Base-by-base conservation (phyloP, 2,797 vertebrate species). In the Hapalemur alaotrensis region DNA sequence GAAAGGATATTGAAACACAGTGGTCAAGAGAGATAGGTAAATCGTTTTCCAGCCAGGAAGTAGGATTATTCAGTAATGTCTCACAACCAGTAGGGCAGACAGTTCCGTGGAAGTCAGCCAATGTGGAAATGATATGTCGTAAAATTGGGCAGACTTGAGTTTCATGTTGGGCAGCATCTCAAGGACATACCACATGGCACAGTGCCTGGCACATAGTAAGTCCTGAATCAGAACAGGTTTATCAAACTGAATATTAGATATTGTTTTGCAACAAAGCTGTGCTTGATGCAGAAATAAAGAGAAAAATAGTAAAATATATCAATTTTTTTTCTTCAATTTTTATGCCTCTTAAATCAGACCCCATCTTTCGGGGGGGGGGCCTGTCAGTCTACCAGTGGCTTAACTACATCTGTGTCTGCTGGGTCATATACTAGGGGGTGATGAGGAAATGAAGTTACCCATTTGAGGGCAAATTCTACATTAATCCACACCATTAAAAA, bases 141-240 rank as follows among this genome's bases (percentile, higher is more conserved):
- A 57, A 87, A 48, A 10, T 4, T 0, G 15, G 32, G 30, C n/a
- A 13, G 2, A n/a, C 69, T 48, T 2, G 2, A 32, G 1, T 43
- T 73, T 59, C 17, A 1, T 1, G 8, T 12, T n/a, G 72, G 70
- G 48, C 75, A 28, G 30, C 43, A 28, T 1, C 67, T 78, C 50
- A 14, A 18, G 81, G 23, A 8, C 18, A 13, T 0, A 2, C 54
- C 23, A 6, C 23, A 3, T 4, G 23, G 86, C 76, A 46, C 14
- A 11, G 61, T 9, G 23, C 70, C 11, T 9, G n/a, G 52, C 50
- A 28, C 13, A 14, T 0, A 25, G 6, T 13, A 28, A 35, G 65
- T 11, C 22, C 41, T 61, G 20, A 0, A 0, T 30, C 20, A 35
- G 14, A 38, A 14, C 6, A 18, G 2, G 2, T n/a, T 52, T 2